Conservation (phyloP, 2,113 vertebrate species). For the Corvus hawaiiensis region DNA sequence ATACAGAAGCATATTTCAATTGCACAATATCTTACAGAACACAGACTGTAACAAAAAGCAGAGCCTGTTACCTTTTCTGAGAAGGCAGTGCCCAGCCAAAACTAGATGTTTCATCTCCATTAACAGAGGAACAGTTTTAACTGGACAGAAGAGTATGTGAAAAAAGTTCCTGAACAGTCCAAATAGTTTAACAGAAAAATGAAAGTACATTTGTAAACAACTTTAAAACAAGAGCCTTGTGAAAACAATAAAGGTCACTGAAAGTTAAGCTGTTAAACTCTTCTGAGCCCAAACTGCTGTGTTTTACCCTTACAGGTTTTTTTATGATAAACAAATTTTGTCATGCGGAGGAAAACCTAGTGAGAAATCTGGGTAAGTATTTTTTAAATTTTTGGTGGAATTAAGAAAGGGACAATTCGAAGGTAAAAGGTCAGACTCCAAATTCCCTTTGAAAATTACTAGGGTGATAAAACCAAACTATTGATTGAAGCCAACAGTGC, state of each 20-base stretch:
- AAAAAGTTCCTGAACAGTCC: slow-evolving; percentile 24
- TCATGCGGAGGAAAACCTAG: not conserved
- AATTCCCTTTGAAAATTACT: not conserved
- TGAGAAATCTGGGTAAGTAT: not conserved
- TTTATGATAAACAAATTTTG: not conserved
- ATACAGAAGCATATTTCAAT: slow-evolving; percentile 60
- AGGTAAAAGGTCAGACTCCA: not conserved
- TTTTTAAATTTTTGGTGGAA: not conserved
- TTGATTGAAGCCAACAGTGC: not conserved
- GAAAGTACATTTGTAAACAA: slow-evolving; percentile 59
- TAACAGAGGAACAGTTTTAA: slow-evolving; percentile 15
- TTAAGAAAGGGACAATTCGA: not conserved
- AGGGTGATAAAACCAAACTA: not conserved
- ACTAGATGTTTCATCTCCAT: not conserved
- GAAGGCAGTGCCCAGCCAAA: slow-evolving; percentile 12
- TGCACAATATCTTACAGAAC: slow-evolving; percentile 62
- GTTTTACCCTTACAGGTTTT: not conserved
- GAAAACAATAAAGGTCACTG: slow-evolving; percentile 6
- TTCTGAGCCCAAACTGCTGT: not conserved
- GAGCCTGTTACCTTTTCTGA: slow-evolving; percentile 3
- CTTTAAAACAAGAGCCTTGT: slow-evolving; percentile 28
- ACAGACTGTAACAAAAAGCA: slow-evolving; percentile 47
- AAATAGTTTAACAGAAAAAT: slow-evolving; percentile 45
- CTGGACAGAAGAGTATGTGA: slow-evolving; percentile 11
- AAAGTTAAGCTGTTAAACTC: slow-evolving; percentile 26